Evolutionary conservation across 2,888 invertebrate species (phyloP).

Genomic region (Adelphocoris suturalis): DNA sequence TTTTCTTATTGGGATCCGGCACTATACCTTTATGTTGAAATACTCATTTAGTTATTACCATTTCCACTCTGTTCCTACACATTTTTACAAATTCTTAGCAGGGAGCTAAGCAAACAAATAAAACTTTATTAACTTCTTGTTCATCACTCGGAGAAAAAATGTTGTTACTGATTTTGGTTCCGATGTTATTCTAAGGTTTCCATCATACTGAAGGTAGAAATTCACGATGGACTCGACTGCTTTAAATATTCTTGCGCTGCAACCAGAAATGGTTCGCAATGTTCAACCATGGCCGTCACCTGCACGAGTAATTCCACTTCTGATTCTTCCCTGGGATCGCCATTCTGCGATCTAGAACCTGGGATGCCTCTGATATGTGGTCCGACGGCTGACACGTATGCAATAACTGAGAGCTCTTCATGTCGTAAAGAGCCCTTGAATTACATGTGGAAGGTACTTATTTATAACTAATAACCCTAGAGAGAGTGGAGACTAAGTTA

Average conservation of each 20-base stretch:
- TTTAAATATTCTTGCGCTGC: not conserved
- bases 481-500: no score
- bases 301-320: not conserved
- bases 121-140: no score
- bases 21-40: no score
- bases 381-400: not conserved
- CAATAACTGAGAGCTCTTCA: not conserved
- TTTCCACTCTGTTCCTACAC: no score
- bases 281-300: not conserved
- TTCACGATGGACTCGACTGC: not conserved
- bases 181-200: no score
- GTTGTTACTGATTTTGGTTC: no score
- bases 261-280: not conserved
- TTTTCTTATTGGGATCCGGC: no score
- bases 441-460: slow-evolving; percentile 5
- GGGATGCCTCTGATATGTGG: not conserved
- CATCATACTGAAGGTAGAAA: not conserved
- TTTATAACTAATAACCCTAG: no score
- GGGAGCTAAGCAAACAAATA: no score
- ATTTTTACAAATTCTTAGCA: no score
- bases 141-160: no score
- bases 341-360: not conserved
- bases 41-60: no score
- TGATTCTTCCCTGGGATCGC: not conserved
- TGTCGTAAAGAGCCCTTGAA: not conserved